These are phyloP conservation scores for Orycteropus afer DNA, from an alignment of 2,113 vertebrate genomes.

Conservation along the genomic window DNA sequence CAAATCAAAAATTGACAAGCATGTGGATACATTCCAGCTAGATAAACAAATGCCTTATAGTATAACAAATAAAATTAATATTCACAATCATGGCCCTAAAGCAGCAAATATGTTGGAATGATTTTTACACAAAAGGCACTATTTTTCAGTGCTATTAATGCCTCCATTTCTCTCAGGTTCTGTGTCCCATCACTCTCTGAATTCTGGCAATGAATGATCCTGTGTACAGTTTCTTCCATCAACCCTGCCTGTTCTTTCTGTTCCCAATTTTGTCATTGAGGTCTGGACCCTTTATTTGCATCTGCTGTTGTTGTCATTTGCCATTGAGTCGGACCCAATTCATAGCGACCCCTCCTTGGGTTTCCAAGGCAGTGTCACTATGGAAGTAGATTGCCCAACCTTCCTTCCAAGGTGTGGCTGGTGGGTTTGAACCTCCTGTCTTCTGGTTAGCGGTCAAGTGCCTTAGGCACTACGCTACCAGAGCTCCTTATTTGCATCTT, in stretches of 20 bases:
- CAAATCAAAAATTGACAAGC: conserved; percentile 22
- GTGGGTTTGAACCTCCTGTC: no score
- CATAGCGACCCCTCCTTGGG: no score
- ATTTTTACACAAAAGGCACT: not conserved
- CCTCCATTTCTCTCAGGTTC: not conserved
- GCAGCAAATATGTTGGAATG: not conserved
- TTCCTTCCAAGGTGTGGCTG: no score
- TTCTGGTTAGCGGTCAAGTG: no score
- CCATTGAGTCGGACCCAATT: no score
- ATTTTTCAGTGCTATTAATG: not conserved
- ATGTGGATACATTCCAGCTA: conserved; percentile 9
- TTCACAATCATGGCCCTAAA: not conserved
- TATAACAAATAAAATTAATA: conserved; percentile 53
- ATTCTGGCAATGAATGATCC: not conserved
- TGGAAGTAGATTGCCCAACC: no score
- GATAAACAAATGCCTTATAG: not conserved
- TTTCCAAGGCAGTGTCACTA: no score
- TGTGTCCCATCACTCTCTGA: not conserved
- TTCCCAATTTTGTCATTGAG: not conserved
- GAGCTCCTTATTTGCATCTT: no score
- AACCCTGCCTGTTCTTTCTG: not conserved
- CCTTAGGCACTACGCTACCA: no score
- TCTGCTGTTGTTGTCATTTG: no score
- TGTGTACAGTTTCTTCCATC: not conserved
- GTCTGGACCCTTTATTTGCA: not conserved